Conservation (phyloP, 2,113 vertebrate species). For the Leuciscus idus region DNA sequence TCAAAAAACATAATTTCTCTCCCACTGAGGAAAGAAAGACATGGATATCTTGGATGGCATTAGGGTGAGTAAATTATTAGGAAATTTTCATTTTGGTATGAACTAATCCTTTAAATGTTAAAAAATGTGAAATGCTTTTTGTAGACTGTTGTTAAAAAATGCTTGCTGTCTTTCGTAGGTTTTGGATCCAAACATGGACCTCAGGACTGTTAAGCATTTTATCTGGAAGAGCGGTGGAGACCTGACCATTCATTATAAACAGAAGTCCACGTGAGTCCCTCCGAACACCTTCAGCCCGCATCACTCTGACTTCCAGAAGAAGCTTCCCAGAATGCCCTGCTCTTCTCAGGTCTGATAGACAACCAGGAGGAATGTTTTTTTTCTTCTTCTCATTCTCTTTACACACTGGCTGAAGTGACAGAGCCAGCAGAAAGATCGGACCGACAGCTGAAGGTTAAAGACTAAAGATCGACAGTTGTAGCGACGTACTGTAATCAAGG, state of each 20-base stretch:
- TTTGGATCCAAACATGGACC: conserved; percentile 98
- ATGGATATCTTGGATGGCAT: too few species aligned
- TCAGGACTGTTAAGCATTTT: conserved; percentile 92
- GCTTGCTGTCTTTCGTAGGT: conserved; percentile 75
- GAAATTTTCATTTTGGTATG: too few species aligned
- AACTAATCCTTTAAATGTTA: not conserved
- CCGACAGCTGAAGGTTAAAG: not conserved
- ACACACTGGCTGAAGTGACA: not conserved
- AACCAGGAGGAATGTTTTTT: not conserved
- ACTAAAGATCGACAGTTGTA: not conserved
- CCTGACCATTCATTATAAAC: conserved; percentile 96
- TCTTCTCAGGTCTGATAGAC: not conserved
- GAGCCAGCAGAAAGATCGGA: conserved; percentile 4
- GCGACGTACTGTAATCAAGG: not conserved
- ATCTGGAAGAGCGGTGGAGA: conserved; percentile 99
- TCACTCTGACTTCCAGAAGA: conserved; percentile 52
- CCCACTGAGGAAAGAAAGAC: too few species aligned
- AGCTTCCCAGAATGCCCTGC: conserved; percentile 57
- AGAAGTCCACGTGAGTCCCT: conserved; percentile 83
- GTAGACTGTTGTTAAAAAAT: not conserved
- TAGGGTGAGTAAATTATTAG: too few species aligned
- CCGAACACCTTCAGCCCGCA: conserved; percentile 36
- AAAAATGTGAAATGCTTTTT: not conserved
- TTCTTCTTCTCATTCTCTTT: not conserved
- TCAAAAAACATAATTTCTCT: too few species aligned